phyloP scores from a whole-genome alignment of 2,888 invertebrate species.

The Cosmorhoe ocellata region DNA sequence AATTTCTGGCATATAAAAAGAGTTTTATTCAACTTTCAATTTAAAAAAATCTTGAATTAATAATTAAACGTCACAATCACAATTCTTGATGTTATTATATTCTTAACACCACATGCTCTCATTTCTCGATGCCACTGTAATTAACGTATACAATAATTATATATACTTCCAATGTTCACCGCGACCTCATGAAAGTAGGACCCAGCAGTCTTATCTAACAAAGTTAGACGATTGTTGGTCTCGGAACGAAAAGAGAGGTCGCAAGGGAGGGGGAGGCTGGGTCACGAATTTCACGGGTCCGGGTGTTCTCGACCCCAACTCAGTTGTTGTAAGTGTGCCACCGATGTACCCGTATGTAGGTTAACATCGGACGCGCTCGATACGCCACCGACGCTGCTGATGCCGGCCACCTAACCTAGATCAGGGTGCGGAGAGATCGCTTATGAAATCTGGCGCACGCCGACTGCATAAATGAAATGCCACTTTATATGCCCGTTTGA shows the following conservation, averaged over 20 bases:
- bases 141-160: slow-evolving; percentile 22
- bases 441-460: slow-evolving; percentile 81
- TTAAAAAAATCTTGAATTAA: too few relatives aligned
- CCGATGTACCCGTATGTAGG: slow-evolving; percentile 68
- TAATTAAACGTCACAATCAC: too few relatives aligned
- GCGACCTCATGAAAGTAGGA: slow-evolving; percentile 40
- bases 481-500: slow-evolving; percentile 60
- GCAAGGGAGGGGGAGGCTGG: slow-evolving; percentile 54
- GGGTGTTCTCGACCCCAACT: slow-evolving; percentile 73
- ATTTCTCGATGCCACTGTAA: slow-evolving; percentile 14
- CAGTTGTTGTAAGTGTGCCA: slow-evolving; percentile 66
- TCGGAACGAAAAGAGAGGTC: slow-evolving; percentile 51
- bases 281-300: slow-evolving; percentile 74
- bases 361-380: slow-evolving; percentile 81
- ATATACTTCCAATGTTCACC: slow-evolving; percentile 27
- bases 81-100: slow-evolving; percentile 6
- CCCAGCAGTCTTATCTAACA: slow-evolving; percentile 55
- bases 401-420: slow-evolving; percentile 82
- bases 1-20: too few relatives aligned
- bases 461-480: slow-evolving; percentile 72
- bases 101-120: slow-evolving; percentile 8
- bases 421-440: slow-evolving; percentile 81
- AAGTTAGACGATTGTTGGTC: slow-evolving; percentile 47
- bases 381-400: slow-evolving; percentile 72
- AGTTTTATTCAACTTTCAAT: too few relatives aligned